Percentiles rank a stretch among this genome's conserved stretches.
These are phyloP conservation scores for Chloroclystis v-ata DNA, from an alignment of 2,888 invertebrate genomes.

Conservation along the genomic window DNA sequence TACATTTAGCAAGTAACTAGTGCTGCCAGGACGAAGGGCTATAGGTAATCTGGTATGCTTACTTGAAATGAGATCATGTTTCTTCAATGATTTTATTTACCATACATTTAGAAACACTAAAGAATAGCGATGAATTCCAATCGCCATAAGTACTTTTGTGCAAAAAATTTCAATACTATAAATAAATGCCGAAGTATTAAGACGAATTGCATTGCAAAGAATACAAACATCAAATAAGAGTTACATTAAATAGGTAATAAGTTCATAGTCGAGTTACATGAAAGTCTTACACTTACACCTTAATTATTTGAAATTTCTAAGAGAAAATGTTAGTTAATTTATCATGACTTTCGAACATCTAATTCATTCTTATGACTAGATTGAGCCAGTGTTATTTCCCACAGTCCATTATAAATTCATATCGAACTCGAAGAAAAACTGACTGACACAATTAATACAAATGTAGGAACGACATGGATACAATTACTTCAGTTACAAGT, in stretches of 20 bases:
- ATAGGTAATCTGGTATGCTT: slow-evolving; percentile 50
- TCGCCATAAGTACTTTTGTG: slow-evolving; percentile 75
- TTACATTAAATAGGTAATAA: slow-evolving; percentile 49
- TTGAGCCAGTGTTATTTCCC: slow-evolving; percentile 71
- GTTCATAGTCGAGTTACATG: slow-evolving; percentile 50
- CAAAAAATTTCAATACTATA: slow-evolving; percentile 56
- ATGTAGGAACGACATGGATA: slow-evolving; percentile 67
- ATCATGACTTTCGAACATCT: slow-evolving; percentile 66
- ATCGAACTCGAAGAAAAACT: slow-evolving; percentile 63
- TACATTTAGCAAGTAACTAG: slow-evolving; percentile 45
- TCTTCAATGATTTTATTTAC: slow-evolving; percentile 52
- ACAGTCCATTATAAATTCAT: slow-evolving; percentile 53
- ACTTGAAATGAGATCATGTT: slow-evolving; percentile 71
- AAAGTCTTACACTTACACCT: slow-evolving; percentile 51
- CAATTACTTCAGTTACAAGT: slow-evolving; percentile 44
- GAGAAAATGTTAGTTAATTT: slow-evolving; percentile 56
- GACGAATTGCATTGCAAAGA: slow-evolving; percentile 50
- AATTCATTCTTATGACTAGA: slow-evolving; percentile 78
- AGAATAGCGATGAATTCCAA: slow-evolving; percentile 47
- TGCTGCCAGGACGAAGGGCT: slow-evolving; percentile 34
- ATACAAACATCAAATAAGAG: slow-evolving; percentile 49
- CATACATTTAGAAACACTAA: slow-evolving; percentile 46
- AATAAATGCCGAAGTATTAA: slow-evolving; percentile 65
- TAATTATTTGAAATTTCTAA: slow-evolving; percentile 62
- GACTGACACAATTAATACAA: slow-evolving; percentile 72